phyloP scores from a whole-genome alignment of 2,113 vertebrate genomes.

The Ictalurus furcatus region DNA sequence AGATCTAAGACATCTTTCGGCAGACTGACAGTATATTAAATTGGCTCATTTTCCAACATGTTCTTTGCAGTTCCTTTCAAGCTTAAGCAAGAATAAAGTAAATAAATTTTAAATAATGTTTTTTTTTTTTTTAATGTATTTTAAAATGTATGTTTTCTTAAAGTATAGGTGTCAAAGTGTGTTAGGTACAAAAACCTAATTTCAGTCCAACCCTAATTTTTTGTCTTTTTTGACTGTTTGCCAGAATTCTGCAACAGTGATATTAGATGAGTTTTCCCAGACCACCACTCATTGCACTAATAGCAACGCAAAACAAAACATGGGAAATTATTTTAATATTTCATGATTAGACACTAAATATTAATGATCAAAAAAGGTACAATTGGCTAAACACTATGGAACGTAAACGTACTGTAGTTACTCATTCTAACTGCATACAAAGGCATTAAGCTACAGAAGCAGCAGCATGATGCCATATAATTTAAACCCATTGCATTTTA shows the following conservation, averaged over 20 bases:
- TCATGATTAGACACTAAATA: background rate
- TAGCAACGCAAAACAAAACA: background rate
- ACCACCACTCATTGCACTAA: background rate
- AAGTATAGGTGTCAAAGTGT: background rate
- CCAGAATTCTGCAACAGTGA: background rate
- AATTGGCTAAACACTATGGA: background rate
- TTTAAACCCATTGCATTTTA: slow-evolving; percentile 13
- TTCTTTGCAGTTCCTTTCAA: background rate
- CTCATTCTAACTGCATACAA: background rate
- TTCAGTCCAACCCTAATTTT: background rate
- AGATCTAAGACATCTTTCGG: background rate
- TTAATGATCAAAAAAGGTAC: background rate
- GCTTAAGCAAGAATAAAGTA: background rate
- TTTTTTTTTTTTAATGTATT: background rate
- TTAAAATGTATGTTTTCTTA: background rate
- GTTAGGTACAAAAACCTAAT: background rate
- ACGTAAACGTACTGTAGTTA: background rate
- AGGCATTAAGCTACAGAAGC: background rate
- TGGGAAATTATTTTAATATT: background rate
- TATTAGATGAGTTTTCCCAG: background rate
- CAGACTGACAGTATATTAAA: background rate
- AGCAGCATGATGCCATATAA: background rate
- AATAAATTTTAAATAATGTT: background rate
- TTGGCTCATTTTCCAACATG: background rate
- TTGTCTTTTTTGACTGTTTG: background rate